phyloP scores from a whole-genome alignment of 1,140 invertebrate species.

The Wiebesia pumilae region DNA sequence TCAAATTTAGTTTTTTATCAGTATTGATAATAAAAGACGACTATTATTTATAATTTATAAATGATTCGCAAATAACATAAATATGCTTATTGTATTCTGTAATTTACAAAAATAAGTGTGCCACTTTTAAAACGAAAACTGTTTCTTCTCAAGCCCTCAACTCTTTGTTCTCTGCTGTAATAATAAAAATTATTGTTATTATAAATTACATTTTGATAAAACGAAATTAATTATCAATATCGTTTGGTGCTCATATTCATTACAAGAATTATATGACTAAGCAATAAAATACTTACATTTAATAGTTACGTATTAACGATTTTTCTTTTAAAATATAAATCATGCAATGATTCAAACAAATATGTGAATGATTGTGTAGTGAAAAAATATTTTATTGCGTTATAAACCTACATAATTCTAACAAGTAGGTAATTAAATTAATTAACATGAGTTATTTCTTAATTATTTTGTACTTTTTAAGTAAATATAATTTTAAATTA shows the following conservation, averaged over 20 bases:
- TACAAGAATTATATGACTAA: background rate
- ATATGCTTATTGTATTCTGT: background rate
- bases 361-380: no score
- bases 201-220: conserved; percentile 1
- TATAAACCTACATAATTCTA: conserved; percentile 23
- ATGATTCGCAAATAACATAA: background rate
- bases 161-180: conserved; percentile 34
- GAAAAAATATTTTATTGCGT: background rate
- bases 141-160: background rate
- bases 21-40: background rate
- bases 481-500: conserved; percentile 22
- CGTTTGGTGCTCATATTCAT: conserved; percentile 19
- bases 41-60: background rate
- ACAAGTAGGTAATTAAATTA: conserved; percentile 15
- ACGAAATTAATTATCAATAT: conserved; percentile 18
- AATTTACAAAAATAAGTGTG: background rate
- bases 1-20: background rate
- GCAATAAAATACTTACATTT: conserved; percentile 25
- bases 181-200: background rate
- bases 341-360: background rate
- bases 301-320: background rate
- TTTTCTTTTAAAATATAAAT: conserved; percentile 5
- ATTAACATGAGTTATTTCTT: conserved; percentile 7
- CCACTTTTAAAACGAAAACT: background rate
- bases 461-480: conserved; percentile 40